Conservation (phyloP, 2,888 invertebrate species). For the Sinohyriopsis cumingii region DNA sequence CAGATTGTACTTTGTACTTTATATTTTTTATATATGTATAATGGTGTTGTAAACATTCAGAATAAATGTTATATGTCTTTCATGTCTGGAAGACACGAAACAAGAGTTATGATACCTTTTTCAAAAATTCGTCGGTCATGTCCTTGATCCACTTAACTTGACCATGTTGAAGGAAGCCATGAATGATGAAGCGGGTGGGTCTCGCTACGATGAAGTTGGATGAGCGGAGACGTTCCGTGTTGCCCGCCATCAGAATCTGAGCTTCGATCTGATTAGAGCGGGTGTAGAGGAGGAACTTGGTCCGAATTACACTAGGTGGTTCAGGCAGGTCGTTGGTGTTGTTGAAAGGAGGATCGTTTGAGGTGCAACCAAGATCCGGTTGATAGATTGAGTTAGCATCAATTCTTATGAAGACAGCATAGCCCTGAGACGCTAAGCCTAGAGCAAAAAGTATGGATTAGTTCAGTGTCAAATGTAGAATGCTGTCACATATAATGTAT, state of each 20-base stretch:
- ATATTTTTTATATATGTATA: no score
- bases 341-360: constrained; percentile 40
- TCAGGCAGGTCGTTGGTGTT: constrained; percentile 46
- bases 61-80: no score
- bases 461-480: no score
- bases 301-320: constrained; percentile 76
- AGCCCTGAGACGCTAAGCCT: no score
- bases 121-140: constrained; percentile 46
- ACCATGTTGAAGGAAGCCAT: constrained; percentile 58
- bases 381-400: not conserved
- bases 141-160: constrained; percentile 46
- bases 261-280: not conserved
- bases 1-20: no score
- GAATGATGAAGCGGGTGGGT: constrained; percentile 53
- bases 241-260: constrained; percentile 13
- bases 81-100: no score
- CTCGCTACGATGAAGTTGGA: constrained; percentile 35
- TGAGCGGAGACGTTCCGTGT: constrained; percentile 4
- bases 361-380: constrained; percentile 47
- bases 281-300: constrained; percentile 84
- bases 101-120: constrained; percentile 31
- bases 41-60: no score
- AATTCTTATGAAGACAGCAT: not conserved
- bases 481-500: no score
- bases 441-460: no score